phyloP scores from a whole-genome alignment of 2,113 vertebrate genomes.

The Hassar affinis region DNA sequence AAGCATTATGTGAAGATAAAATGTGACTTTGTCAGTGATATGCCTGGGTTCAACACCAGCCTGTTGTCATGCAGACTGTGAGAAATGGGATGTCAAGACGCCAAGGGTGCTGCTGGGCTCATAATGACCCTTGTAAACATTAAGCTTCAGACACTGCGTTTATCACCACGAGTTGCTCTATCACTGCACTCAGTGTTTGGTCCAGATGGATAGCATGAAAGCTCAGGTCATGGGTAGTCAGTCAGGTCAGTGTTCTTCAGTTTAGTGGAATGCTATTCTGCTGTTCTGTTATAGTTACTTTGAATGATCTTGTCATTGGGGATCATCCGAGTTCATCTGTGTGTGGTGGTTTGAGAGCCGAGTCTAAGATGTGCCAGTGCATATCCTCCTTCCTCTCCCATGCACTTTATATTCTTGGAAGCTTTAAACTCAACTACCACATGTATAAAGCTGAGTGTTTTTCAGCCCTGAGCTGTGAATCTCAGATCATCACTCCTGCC shows the following conservation, averaged over 20 bases:
- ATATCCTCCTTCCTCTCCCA: not conserved
- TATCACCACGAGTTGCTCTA: conserved; percentile 22
- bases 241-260: not conserved
- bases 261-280: not conserved
- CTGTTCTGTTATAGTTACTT: not conserved
- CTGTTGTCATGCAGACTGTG: conserved; percentile 1
- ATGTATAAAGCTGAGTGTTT: conserved; percentile 31
- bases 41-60: not conserved
- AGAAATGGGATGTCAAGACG: not conserved
- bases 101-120: conserved; percentile 12
- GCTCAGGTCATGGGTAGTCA: not conserved
- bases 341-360: not conserved
- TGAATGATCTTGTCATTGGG: not conserved
- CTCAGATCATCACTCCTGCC: not conserved
- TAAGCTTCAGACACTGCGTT: conserved; percentile 33
- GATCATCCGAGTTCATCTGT: not conserved
- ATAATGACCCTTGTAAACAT: conserved; percentile 42
- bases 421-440: not conserved
- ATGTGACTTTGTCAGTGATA: not conserved
- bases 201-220: not conserved
- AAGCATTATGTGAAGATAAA: not conserved
- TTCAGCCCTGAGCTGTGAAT: conserved; percentile 15
- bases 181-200: not conserved
- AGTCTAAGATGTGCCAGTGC: not conserved
- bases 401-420: not conserved